Evolutionary conservation across 2,888 invertebrate species (phyloP).

Genomic region (Ophraella communa): DNA sequence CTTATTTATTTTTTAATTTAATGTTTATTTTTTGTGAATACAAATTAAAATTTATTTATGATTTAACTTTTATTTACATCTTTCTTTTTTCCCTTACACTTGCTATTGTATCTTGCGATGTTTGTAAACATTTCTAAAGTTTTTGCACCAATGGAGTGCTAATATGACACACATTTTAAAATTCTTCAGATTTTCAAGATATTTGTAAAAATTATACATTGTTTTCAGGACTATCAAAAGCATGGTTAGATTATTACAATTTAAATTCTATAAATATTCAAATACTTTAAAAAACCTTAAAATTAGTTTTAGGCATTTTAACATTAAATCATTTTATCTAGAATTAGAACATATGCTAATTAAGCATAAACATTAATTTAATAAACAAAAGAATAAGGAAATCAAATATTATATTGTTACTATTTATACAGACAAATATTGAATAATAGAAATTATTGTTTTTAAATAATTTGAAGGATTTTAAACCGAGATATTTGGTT

Average conservation of each 20-base stretch:
- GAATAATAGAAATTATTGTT: no score
- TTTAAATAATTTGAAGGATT: no score
- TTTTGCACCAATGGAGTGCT: slow-evolving; percentile 48
- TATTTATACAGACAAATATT: no score
- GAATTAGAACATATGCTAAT: no score
- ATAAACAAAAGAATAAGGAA: no score
- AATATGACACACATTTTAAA: slow-evolving; percentile 21
- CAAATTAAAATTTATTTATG: slow-evolving; percentile 52
- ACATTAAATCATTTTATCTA: no score
- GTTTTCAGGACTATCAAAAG: not conserved
- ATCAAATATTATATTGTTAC: not conserved
- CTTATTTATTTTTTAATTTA: slow-evolving; percentile 46
- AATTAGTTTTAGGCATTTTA: no score
- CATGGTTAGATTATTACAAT: no score
- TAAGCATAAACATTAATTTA: no score
- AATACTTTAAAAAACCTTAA: no score
- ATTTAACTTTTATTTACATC: slow-evolving; percentile 51
- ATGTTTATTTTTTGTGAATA: slow-evolving; percentile 47
- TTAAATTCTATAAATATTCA: no score
- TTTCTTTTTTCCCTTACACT: slow-evolving; percentile 49
- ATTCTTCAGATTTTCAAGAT: slow-evolving; percentile 1
- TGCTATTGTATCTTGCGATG: slow-evolving; percentile 55
- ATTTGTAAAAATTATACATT: not conserved
- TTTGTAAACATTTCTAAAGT: slow-evolving; percentile 51
- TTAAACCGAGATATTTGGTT: no score